Evolutionary conservation across 2,797 vertebrate species (phyloP).

Genomic region (Tarsius wallacei): DNA sequence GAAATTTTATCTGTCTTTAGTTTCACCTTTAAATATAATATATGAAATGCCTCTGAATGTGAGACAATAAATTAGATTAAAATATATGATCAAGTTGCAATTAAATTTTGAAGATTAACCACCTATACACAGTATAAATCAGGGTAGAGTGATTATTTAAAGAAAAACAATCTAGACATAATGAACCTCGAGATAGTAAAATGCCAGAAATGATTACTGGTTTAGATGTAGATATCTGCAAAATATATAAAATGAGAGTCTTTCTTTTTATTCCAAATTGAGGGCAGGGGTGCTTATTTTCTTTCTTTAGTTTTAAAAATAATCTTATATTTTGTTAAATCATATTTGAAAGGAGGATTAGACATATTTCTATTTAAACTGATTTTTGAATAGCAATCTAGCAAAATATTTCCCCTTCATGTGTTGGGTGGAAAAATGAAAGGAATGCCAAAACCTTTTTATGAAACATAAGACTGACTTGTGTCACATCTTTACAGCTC

Average conservation of each 20-base stretch:
- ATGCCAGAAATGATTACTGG: conserved; percentile 72
- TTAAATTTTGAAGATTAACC: conserved; percentile 79
- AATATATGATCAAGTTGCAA: conserved; percentile 76
- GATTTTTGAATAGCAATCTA: conserved; percentile 30
- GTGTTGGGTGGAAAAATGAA: background rate
- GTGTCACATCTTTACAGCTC: background rate
- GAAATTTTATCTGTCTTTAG: conserved; percentile 59
- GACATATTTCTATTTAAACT: background rate
- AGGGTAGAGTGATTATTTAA: conserved; percentile 62
- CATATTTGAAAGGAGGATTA: conserved; percentile 22
- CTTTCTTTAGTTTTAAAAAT: background rate
- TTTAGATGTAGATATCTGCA: conserved; percentile 57
- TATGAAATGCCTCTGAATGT: conserved; percentile 71
- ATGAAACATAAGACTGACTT: background rate
- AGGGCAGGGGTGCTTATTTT: background rate
- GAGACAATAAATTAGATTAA: conserved; percentile 78
- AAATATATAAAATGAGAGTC: background rate
- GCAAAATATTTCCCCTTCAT: conserved; percentile 2
- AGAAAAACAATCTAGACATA: conserved; percentile 70
- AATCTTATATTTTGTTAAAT: conserved; percentile 26
- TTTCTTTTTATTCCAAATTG: background rate
- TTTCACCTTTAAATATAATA: conserved; percentile 78
- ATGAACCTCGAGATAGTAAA: conserved; percentile 68
- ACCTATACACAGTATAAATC: conserved; percentile 73
- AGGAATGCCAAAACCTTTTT: background rate